Base-by-base conservation (phyloP, 2,113 vertebrate species). In the Archilochus colubris region DNA sequence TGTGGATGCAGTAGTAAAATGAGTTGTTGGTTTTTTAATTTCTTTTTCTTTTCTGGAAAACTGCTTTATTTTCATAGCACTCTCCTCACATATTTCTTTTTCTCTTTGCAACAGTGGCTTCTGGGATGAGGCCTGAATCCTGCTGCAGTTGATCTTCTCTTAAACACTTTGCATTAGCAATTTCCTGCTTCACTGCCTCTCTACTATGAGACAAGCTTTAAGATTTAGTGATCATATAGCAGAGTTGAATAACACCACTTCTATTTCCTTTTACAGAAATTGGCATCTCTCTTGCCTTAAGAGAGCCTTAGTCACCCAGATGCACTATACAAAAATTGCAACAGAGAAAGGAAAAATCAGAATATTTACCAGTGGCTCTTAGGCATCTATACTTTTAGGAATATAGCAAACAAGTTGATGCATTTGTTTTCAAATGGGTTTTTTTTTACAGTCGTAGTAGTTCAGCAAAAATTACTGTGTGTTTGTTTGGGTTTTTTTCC, bases 181-280 rank as follows among this genome's bases (percentile, higher is more conserved):
- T 98, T 98, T 98, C 91, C 82, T 97, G 97, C 97, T 98, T 97
- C 96, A 91, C 94, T 97, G 97, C 96, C 97, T 46, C 80, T 96
- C 67, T 63, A 86, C 89, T 97, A 72, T 94, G 97, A 98, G 97
- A 97, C 96, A 97, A 97, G 91, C 75, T 69, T 89, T 72, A 94
- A 96, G 95, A 94, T 97, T 96, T 97, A 91, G 46, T 64, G 84
- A 91, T 97, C 88, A 68, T 91, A 90, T 30, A 92, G 88, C 78
- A 81, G 74, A 95, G 79, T 82, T 94, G 96, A 97, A 94, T 95
- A 97, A 95, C 86, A 95, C 73, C 95, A 74, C 89, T 97, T 95
- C 86, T 80, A 97, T 95, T 97, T 96, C 91, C 91, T 88, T 96
- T 94, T 92, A 96, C 91, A 96, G 95, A 97, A 97, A 95, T 84